Base-by-base conservation (phyloP, 2,797 vertebrate genomes). In the Falco rusticolus region DNA sequence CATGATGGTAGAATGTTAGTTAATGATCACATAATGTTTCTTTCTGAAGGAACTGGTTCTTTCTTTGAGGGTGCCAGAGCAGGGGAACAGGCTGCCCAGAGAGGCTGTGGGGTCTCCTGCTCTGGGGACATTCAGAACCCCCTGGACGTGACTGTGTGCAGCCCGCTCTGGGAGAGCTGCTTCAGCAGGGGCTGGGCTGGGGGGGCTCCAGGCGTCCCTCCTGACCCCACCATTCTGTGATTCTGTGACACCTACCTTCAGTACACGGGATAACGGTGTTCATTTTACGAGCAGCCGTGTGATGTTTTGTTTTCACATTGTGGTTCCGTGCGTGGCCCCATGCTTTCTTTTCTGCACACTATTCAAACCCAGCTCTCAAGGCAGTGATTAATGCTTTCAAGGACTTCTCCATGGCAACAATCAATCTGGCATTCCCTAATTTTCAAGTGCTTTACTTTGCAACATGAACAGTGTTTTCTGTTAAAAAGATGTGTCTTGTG, bases 351-450 rank as follows among this genome's bases (percentile, higher is more conserved):
- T 33, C 71, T 21, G 19, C 68, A 16, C 69, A 2, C 69, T 47
- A 4, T 53, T 91, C 91, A 48, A 54, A 47, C 78, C 34, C 87
- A 47, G 84, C 81, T 95, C 84, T 96, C 68, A 74, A 93, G 89
- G 91, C 92, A 64, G 78, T 91, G 94, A 95, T 96, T 94, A 94
- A 96, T 92, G 91, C 76, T 92, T 72, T 65, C 92, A 94, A 95
- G 91, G 78, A 87, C 92, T 94, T 96, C 92, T 96, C 96, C 95
- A 96, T 97, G 93, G 95, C 92, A 97, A 96, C 96, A 80, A 90
- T 96, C 91, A 96, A 81, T 78, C 95, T 96, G 95, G 70, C 90
- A 86, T 84, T 81, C 92, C 94, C 84, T 89, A 85, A 95, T 97
- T 97, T 95, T 87, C 87, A 57, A 95, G 87, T 57, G 91, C 87